Evolutionary conservation across 2,113 vertebrate genomes (phyloP).

Genomic region (Craseonycteris thonglongyai): DNA sequence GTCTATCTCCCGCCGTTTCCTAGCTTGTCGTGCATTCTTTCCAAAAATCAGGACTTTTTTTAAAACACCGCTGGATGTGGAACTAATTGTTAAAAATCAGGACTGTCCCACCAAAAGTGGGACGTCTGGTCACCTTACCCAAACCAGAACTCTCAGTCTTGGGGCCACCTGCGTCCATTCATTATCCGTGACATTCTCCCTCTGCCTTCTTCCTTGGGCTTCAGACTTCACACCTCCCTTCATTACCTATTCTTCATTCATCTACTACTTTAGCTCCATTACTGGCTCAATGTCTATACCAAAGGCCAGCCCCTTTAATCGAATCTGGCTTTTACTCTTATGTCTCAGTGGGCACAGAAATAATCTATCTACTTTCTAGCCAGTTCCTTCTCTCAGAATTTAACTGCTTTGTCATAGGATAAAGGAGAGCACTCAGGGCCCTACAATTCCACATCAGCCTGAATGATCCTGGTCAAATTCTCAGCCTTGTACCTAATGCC

Average conservation of each 20-base stretch:
- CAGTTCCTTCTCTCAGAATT: not conserved
- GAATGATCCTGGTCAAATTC: not conserved
- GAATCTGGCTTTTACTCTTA: not conserved
- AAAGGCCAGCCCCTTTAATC: not conserved
- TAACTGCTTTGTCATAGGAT: not conserved
- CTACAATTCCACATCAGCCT: not conserved
- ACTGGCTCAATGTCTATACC: not conserved
- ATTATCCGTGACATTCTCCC: not conserved
- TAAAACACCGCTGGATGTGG: too few species aligned
- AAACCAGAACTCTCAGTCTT: not conserved
- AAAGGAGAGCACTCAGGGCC: not conserved
- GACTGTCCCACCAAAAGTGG: too few species aligned
- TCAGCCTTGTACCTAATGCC: not conserved
- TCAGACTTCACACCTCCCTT: not conserved
- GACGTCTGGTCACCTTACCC: too few species aligned
- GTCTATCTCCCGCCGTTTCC: too few species aligned
- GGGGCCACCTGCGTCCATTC: too few species aligned
- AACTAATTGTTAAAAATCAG: too few species aligned
- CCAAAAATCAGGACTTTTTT: too few species aligned
- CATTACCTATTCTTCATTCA: not conserved
- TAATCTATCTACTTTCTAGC: not conserved
- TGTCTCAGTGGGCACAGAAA: not conserved
- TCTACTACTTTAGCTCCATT: not conserved
- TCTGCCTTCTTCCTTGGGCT: not conserved
- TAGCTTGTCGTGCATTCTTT: too few species aligned